A percentile compares a stretch with the other conserved stretches of the same genome.
These are phyloP conservation scores for Sinodicranocentrus sp. DNA, from an alignment of 2,888 invertebrate genomes.

Conservation along the genomic window DNA sequence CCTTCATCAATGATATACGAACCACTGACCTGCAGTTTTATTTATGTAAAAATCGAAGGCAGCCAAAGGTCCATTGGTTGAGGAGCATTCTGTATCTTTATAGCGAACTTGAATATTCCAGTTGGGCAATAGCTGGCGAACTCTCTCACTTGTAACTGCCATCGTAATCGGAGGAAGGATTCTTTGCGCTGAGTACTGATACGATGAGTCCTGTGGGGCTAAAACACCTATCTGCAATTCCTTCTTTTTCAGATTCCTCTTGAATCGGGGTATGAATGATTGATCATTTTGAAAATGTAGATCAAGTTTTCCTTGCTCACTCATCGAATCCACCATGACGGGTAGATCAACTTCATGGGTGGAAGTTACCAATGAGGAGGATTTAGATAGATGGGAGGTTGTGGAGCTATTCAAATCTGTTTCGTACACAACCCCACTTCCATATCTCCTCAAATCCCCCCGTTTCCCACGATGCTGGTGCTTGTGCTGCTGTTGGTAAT, in stretches of 20 bases:
- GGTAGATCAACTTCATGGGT: conserved; percentile 34
- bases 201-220: conserved; percentile 82
- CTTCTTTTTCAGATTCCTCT: conserved; percentile 51
- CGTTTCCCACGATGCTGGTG: neutral
- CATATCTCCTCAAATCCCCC: neutral
- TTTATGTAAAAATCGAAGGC: conserved; percentile 88
- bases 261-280: conserved; percentile 39
- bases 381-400: conserved; percentile 17
- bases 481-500: conserved; percentile 3
- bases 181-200: conserved; percentile 83
- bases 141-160: conserved; percentile 81
- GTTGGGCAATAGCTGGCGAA: conserved; percentile 81
- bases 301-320: conserved; percentile 53
- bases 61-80: conserved; percentile 87
- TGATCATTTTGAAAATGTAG: conserved; percentile 62
- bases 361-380: conserved; percentile 8
- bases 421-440: neutral
- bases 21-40: conserved; percentile 83
- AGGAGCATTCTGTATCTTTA: conserved; percentile 87
- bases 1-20: neutral
- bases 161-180: conserved; percentile 86
- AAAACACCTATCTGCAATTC: conserved; percentile 84
- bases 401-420: conserved; percentile 31
- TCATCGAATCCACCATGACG: conserved; percentile 34
- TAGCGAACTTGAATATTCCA: conserved; percentile 85